Evolutionary conservation across 2,888 invertebrate genomes (phyloP), one percentile per base, ranked within the genome.

Genomic region (Patella pellucida): DNA sequence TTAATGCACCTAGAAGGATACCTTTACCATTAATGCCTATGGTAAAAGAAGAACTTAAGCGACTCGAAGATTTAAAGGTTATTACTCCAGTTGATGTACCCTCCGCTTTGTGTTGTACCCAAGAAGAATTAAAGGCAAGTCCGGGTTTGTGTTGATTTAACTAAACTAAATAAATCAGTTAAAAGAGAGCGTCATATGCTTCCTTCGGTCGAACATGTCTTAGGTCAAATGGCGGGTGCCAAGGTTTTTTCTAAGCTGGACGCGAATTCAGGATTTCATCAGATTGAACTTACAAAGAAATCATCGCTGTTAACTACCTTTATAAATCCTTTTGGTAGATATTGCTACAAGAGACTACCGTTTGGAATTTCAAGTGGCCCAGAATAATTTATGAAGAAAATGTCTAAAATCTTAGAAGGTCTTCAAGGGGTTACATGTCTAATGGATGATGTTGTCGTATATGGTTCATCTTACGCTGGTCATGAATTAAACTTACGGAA

Each of bases 401-500:
- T 78, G 76, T n/a, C 51, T 19, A 76, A 78, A 50, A 27, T 78
- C 15, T 31, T 73, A n/a, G 23, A 27, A 27, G 27, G 41, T 19
- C 41, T 31, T 19, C 71, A 56, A 16, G 72, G 69, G 2, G 62
- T 68, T 7, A 70, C 19, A 52, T n/a, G 62, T 9, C 9, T 54
- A 52, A 77, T 78, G 72, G 77, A 79, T 52, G 75, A 79, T 69
- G 78, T 78, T 7, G 52, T 27, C 3, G 27, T 79, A 9, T 54
- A 69, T 69, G 79, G 76, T 5, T 19, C n/a, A 27, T 71, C 31
- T 5, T 23, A 70, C 15, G 50, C n/a, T 4, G 7, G 9, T 19
- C 69, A 69, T 27, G 69, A 7, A 7, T 4, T 16, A 27, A n/a
- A 27, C 16, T 3, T 27, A 27, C 27, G 27, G 27, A 27, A 27